Percentiles rank a stretch among this genome's conserved stretches.
Conservation (phyloP, 2,888 invertebrate species). For the Pseudolycoriella hygida region DNA sequence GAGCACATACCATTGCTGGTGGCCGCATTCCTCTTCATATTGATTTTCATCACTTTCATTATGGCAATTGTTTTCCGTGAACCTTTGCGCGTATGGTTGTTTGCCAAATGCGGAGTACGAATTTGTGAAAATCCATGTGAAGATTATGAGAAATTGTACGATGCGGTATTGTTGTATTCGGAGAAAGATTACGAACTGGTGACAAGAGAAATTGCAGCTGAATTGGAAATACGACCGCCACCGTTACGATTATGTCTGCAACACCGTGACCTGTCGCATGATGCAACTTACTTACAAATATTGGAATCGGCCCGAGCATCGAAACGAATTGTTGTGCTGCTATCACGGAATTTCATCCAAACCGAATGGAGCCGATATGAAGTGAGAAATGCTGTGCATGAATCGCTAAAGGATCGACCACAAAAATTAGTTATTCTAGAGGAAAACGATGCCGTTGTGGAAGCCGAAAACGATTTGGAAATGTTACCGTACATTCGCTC, state of each 20-base stretch:
- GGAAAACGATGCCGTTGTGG: constrained; percentile 64
- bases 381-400: constrained; percentile 75
- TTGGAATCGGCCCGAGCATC: constrained; percentile 78
- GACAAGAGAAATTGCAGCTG: constrained; percentile 64
- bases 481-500: constrained; percentile 77
- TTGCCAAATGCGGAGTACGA: constrained; percentile 69
- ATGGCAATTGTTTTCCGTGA: constrained; percentile 72
- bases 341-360: constrained; percentile 80
- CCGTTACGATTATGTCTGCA: constrained; percentile 67
- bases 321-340: constrained; percentile 65
- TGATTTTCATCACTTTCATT: constrained; percentile 56
- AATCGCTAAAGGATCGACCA: constrained; percentile 67
- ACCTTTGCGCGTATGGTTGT: constrained; percentile 70
- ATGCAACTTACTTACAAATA: constrained; percentile 40
- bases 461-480: constrained; percentile 76
- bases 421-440: constrained; percentile 81
- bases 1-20: constrained; percentile 75
- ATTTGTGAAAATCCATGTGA: constrained; percentile 60
- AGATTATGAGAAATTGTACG: constrained; percentile 73
- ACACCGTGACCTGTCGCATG: constrained; percentile 67
- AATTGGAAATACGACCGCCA: constrained; percentile 59
- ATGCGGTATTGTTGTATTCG: constrained; percentile 84
- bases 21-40: constrained; percentile 56
- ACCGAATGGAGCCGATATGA: constrained; percentile 90
- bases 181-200: constrained; percentile 84